Evolutionary conservation across 2,888 invertebrate genomes (phyloP).

Genomic region (Mactromeris polynyma): DNA sequence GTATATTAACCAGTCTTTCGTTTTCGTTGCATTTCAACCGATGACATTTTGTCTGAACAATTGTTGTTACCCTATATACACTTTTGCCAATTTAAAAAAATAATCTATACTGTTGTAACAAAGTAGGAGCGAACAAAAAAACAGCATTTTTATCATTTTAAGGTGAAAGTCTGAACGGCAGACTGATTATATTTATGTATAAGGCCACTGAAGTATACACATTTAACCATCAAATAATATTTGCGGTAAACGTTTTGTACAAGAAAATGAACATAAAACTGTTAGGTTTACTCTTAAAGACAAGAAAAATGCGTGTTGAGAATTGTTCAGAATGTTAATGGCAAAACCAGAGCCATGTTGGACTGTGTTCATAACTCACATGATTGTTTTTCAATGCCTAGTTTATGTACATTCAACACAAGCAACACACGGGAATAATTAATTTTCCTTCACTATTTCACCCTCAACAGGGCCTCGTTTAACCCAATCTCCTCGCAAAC

Average conservation of each 20-base stretch:
- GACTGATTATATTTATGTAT: too few relatives aligned
- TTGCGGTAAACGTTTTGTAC: not conserved
- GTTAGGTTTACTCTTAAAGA: not conserved
- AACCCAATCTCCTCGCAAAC: too few relatives aligned
- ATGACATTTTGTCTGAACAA: too few relatives aligned
- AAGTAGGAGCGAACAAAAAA: too few relatives aligned
- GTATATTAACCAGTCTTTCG: too few relatives aligned
- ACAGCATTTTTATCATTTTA: too few relatives aligned
- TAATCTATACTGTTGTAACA: too few relatives aligned
- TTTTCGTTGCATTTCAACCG: too few relatives aligned
- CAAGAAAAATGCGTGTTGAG: not conserved
- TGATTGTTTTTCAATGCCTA: not conserved
- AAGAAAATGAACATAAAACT: not conserved
- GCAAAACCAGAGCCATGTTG: not conserved
- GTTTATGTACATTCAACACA: not conserved
- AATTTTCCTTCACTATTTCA: not conserved
- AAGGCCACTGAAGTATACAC: not conserved
- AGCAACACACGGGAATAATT: not conserved
- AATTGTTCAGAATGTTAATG: not conserved
- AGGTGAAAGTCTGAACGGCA: too few relatives aligned
- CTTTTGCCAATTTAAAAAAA: too few relatives aligned
- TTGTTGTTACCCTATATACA: too few relatives aligned
- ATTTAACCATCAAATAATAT: not conserved
- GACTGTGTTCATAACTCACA: not conserved
- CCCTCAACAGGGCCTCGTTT: too few relatives aligned